Conservation (phyloP, 2,113 vertebrate genomes). For the Micromys minutus region DNA sequence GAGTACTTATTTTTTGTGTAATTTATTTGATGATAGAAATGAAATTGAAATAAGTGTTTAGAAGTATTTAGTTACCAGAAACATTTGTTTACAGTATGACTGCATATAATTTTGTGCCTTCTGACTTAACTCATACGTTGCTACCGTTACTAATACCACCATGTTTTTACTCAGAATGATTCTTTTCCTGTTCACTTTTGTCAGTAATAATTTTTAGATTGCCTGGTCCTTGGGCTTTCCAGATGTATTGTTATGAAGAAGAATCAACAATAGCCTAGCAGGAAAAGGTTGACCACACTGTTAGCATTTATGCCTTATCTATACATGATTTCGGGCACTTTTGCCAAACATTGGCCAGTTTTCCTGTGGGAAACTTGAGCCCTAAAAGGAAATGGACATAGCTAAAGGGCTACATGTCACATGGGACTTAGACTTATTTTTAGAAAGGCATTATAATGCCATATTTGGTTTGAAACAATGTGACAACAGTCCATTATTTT, state of each 20-base stretch:
- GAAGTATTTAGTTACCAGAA: conserved; percentile 14
- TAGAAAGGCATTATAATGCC: conserved; percentile 88
- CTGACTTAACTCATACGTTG: conserved; percentile 77
- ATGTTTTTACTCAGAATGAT: conserved; percentile 78
- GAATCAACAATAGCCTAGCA: conserved; percentile 46
- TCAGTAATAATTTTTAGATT: conserved; percentile 59
- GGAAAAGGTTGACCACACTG: conserved; percentile 58
- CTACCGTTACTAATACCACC: background rate
- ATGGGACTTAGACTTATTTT: conserved; percentile 89
- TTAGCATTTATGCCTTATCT: conserved; percentile 70
- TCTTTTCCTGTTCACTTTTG: conserved; percentile 70
- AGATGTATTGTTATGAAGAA: background rate
- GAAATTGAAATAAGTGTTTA: conserved; percentile 73
- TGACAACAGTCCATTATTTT: conserved; percentile 83
- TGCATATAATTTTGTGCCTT: conserved; percentile 63
- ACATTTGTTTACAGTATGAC: conserved; percentile 13
- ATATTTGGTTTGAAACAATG: conserved; percentile 90
- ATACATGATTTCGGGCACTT: conserved; percentile 77
- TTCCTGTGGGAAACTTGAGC: conserved; percentile 94
- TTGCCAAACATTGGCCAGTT: conserved; percentile 86
- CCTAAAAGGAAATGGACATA: conserved; percentile 88
- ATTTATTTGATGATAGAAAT: conserved; percentile 54
- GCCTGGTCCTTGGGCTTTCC: conserved; percentile 12
- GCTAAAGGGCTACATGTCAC: conserved; percentile 85
- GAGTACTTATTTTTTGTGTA: background rate